These are phyloP conservation scores for Napeogenes sylphis DNA, from an alignment of 2,888 invertebrate genomes.

Conservation along the genomic window DNA sequence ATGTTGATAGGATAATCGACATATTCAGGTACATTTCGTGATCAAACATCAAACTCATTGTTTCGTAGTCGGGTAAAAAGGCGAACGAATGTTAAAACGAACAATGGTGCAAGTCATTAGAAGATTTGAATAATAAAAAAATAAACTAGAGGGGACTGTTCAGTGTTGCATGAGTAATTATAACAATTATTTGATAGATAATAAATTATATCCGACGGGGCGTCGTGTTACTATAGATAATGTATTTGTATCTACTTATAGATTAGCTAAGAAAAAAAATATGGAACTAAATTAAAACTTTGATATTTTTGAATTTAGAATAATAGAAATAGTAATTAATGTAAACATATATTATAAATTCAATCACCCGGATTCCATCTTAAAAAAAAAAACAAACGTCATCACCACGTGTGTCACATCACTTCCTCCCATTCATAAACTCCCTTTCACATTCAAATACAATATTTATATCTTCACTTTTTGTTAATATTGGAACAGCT, in stretches of 20 bases:
- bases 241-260: background rate
- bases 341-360: background rate
- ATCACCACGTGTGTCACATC: slow-evolving; percentile 43
- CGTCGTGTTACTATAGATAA: slow-evolving; percentile 18
- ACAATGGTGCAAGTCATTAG: slow-evolving; percentile 65
- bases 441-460: slow-evolving; percentile 64
- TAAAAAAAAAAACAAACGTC: slow-evolving; percentile 15
- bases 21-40: no score
- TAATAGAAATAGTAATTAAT: background rate
- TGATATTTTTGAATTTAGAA: background rate
- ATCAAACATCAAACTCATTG: no score
- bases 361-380: slow-evolving; percentile 4
- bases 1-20: no score
- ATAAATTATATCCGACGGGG: slow-evolving; percentile 66
- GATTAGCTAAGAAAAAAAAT: slow-evolving; percentile 14
- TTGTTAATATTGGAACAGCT: slow-evolving; percentile 39
- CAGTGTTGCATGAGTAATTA: slow-evolving; percentile 72
- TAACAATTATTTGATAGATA: slow-evolving; percentile 73
- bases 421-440: slow-evolving; percentile 56
- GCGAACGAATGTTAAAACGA: slow-evolving; percentile 36
- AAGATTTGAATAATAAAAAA: slow-evolving; percentile 69
- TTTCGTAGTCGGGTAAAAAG: slow-evolving; percentile 25
- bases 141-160: slow-evolving; percentile 53
- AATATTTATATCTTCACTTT: slow-evolving; percentile 62
- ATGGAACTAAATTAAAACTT: background rate